These are phyloP conservation scores for Lamellibrachia columna DNA, from an alignment of 2,888 invertebrate genomes.

Conservation along the genomic window DNA sequence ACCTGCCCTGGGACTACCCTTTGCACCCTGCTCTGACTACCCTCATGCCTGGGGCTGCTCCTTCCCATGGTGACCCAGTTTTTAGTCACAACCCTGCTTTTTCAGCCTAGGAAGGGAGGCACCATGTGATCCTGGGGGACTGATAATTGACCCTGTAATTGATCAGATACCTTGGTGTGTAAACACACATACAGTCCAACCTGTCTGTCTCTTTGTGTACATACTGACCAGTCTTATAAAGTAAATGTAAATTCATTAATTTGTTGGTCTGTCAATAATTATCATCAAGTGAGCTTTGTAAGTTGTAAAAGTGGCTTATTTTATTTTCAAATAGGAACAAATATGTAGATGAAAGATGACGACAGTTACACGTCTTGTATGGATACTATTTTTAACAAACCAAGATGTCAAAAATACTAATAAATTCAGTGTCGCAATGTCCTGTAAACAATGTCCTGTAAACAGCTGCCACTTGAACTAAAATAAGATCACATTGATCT, in stretches of 20 bases:
- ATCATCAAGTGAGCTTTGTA: background rate
- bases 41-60: background rate
- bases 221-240: background rate
- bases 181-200: background rate
- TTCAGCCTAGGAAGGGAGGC: background rate
- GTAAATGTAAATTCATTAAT: background rate
- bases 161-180: background rate
- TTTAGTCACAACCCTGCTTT: background rate
- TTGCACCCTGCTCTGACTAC: background rate
- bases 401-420: background rate
- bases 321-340: background rate
- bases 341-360: background rate
- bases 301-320: background rate
- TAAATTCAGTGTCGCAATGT: background rate
- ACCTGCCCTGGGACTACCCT: background rate
- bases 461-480: background rate
- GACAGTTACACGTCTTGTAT: background rate
- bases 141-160: background rate
- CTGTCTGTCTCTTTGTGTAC: background rate
- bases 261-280: background rate
- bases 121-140: background rate
- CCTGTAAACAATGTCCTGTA: background rate
- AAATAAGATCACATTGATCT: background rate
- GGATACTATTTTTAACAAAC: background rate
- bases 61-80: constrained; percentile 4